Conservation (phyloP, 2,888 invertebrate genomes). For the Ectemnius lituratus region DNA sequence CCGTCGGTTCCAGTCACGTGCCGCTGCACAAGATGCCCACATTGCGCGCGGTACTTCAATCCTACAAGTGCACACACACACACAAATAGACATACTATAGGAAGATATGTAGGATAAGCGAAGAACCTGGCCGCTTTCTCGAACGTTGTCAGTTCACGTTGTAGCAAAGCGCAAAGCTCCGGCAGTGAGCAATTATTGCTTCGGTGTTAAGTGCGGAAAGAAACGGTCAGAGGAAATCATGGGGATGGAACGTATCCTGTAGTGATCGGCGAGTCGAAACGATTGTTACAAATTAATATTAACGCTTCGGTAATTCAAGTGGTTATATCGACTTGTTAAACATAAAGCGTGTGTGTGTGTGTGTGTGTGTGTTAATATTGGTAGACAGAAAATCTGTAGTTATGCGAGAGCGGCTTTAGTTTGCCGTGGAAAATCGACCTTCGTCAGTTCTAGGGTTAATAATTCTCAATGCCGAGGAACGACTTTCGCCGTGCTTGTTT, state of each 20-base stretch:
- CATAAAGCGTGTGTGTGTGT: too few relatives aligned
- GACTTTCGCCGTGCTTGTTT: conserved; percentile 55
- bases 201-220: not conserved
- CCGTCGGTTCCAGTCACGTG: conserved; percentile 23
- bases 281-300: too few relatives aligned
- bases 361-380: too few relatives aligned
- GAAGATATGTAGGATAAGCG: not conserved
- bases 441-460: conserved; percentile 29
- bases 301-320: not conserved
- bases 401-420: too few relatives aligned
- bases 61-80: too few relatives aligned
- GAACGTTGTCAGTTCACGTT: not conserved
- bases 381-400: too few relatives aligned
- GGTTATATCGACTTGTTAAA: conserved; percentile 2
- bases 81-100: not conserved
- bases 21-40: conserved; percentile 25
- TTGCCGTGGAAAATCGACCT: too few relatives aligned
- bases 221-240: not conserved
- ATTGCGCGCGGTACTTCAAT: too few relatives aligned
- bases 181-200: conserved; percentile 23
- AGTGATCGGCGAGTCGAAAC: too few relatives aligned
- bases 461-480: conserved; percentile 38
- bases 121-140: conserved; percentile 28
- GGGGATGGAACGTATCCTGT: too few relatives aligned
- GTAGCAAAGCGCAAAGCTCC: too few relatives aligned